Base-by-base conservation (phyloP, 37 sponge, comb jelly and placozoan species). In the Theonella swinhoei region DNA sequence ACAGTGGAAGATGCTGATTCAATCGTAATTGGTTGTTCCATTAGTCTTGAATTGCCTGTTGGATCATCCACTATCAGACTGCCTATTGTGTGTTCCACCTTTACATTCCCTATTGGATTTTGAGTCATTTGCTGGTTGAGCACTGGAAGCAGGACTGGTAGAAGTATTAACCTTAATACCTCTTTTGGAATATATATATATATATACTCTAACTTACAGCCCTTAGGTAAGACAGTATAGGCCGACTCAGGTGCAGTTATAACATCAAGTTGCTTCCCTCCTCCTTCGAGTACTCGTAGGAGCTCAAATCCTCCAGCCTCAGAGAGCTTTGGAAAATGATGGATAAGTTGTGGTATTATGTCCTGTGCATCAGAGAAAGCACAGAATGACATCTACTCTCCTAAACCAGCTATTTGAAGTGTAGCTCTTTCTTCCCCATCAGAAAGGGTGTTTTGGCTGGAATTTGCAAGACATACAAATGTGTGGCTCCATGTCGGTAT, bases 301-400 rank as follows among this genome's bases (percentile, higher is more conserved):
- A 75, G 76, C 68, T 83, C 84, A 74, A 64, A 83, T 3, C 76
- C 76, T 3, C 84, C 84, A 74, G 47, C 30, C 9, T 75, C 76
- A 1, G 2, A n/a, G 8, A 83, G 29, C 69, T 83, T 74, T 4
- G 84, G 84, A 40, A 75, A 83, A 7, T 69, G 62, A 35, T 36
- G 20, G 7, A 39, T 1, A 59, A 82, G 39, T 35, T 69, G 40
- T 5, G 29, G 9, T 26, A 60, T 37, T 4, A 71, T 58, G 23
- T 82, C 54, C 54, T 80, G 70, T 20, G 47, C 62, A 29, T 71
- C 64, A 31, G 64, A 34, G 58, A 36, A 47, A 25, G 64, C 72
- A 72, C 23, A 9, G 7, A 71, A 17, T 7, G 83, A 35, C 3
- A 82, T 59, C 24, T 75, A 75, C 43, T 83, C 84, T 1, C 84